Conservation (phyloP, 2,113 vertebrate species). For the Zosterops borbonicus region DNA sequence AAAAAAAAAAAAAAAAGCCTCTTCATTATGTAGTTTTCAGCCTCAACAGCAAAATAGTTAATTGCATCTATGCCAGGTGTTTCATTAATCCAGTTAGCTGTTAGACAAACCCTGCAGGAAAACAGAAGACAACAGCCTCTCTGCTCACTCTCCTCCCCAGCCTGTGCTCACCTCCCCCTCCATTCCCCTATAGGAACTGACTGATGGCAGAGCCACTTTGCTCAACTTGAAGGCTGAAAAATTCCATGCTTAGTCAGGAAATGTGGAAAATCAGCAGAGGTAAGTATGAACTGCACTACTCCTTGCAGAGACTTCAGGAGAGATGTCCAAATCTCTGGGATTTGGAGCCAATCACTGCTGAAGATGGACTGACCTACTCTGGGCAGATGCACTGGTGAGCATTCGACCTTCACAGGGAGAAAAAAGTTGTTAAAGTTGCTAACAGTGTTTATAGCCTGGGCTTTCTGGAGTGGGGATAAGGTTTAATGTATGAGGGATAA, state of each 20-base stretch:
- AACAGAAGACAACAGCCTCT: conserved; percentile 49
- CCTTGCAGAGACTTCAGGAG: not conserved
- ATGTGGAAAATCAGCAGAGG: not conserved
- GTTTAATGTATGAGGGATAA: not conserved
- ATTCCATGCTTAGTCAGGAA: conserved; percentile 20
- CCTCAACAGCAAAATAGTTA: conserved; percentile 67
- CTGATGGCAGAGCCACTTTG: not conserved
- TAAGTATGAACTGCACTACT: not conserved
- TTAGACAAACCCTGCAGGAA: conserved; percentile 62
- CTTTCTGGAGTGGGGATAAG: fast-evolving
- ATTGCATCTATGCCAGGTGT: conserved; percentile 69
- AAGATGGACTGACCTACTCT: not conserved
- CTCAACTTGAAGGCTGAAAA: not conserved
- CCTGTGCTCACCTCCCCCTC: not conserved
- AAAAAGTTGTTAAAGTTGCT: not conserved
- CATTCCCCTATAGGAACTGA: not conserved
- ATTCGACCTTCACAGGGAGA: not conserved
- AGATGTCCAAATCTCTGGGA: not conserved
- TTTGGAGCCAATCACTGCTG: not conserved
- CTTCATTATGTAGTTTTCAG: conserved; percentile 56
- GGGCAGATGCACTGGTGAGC: not conserved
- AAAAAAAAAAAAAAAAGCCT: not conserved
- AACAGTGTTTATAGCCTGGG: not conserved
- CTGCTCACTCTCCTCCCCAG: not conserved
- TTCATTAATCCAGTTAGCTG: conserved; percentile 70